Evolutionary conservation across 2,888 invertebrate species (phyloP).

Genomic region (Lepidochrysops patricia): DNA sequence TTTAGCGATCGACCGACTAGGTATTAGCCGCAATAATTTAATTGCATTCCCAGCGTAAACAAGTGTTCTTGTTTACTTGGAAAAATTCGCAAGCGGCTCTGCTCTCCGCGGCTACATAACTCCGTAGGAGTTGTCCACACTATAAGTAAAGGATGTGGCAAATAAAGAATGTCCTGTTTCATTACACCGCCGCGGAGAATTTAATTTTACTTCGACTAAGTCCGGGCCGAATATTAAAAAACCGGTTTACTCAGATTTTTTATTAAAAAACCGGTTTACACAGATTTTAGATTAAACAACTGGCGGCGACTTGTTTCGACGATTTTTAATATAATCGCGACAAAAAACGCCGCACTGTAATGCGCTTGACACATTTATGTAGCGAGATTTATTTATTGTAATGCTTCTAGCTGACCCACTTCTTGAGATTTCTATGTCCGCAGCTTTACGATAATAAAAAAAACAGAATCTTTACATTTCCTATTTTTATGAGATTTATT

Average conservation of each 20-base stretch:
- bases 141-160: constrained; percentile 9
- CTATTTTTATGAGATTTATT: no score
- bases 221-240: constrained; percentile 11
- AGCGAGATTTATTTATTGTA: constrained; percentile 1
- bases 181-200: not conserved
- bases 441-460: not conserved
- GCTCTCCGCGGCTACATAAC: constrained; percentile 46
- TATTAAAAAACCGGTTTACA: constrained; percentile 13
- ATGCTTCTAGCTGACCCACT: not conserved
- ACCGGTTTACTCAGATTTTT: constrained; percentile 11
- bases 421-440: not conserved
- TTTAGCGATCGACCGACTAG: constrained; percentile 51
- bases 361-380: not conserved
- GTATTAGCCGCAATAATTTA: constrained; percentile 55
- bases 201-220: constrained; percentile 7
- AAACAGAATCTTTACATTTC: not conserved
- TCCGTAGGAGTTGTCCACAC: constrained; percentile 12
- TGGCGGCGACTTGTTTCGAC: not conserved
- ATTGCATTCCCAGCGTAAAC: constrained; percentile 66
- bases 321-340: constrained; percentile 1
- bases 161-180: constrained; percentile 4
- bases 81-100: constrained; percentile 66
- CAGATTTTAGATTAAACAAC: constrained; percentile 11
- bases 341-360: not conserved
- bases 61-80: constrained; percentile 61